Base-by-base conservation (phyloP, 2,888 invertebrate species). In the Drosophila infuscata region DNA sequence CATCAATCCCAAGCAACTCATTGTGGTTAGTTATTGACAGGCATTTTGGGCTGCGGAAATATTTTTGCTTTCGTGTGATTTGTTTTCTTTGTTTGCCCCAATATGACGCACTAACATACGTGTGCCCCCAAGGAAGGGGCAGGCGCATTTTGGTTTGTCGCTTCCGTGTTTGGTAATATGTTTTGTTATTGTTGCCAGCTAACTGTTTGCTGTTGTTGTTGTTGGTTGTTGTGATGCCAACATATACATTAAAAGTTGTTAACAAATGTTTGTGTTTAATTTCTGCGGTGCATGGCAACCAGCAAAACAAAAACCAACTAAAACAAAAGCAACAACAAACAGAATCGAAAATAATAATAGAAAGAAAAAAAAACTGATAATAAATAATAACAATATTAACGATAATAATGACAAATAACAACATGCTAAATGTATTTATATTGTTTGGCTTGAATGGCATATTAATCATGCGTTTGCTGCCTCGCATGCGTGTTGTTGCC, bases 241-340 rank as follows among this genome's bases (percentile, higher is more conserved):
- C 59, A 64, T 51, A 52, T 49, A 59, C 59, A 74, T 71, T 41
- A 49, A 62, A 73, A 69, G 77, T 87, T 83, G 82, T 78, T 84
- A 80, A 78, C 79, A 78, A 84, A 80, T 84, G 76, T 76, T 86
- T 80, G 76, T 64, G 82, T 84, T 89, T 84, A 84, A 80, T 86
- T 82, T 77, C 76, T 74, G 76, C 56, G 77, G 82, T 76, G 71
- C 79, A 63, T 79, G 74, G 85, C 82, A 76, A 82, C 69, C 54
- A 48, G 12, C 49, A 20, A 51, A 49, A 20, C n/a, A 53, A 43
- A 46, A 38, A n/a, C 36, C 25, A 8, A 25, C 20, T n/a, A 46
- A 25, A 17, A 35, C 51, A 38, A 20, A 52, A 20, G 17, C 29
- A 20, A 36, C 56, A 58, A 20, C 25, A 25, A 15, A n/a, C 53